Conservation (phyloP, 2,888 invertebrate genomes). For the Girardia tigrina region DNA sequence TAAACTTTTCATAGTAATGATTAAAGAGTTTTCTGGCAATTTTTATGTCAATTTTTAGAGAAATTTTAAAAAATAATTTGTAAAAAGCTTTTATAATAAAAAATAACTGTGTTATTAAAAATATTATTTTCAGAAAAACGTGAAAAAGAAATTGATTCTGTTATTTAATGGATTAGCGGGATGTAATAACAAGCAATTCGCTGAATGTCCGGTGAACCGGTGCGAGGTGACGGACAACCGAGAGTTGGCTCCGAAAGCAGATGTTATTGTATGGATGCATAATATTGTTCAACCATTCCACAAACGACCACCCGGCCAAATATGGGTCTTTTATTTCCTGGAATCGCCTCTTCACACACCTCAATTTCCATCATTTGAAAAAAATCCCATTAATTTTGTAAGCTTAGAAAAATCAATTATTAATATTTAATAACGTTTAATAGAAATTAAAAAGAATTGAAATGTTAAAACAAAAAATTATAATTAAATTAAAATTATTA, state of each 20-base stretch:
- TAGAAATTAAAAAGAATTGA: too few species aligned
- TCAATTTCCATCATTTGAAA: background rate
- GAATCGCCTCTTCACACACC: slow-evolving; percentile 84
- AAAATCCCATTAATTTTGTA: background rate
- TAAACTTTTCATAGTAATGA: too few species aligned
- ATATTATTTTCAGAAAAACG: background rate
- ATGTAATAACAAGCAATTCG: slow-evolving; percentile 58
- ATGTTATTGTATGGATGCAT: slow-evolving; percentile 64
- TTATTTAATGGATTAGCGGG: slow-evolving; percentile 40
- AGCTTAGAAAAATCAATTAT: too few species aligned
- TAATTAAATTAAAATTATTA: too few species aligned
- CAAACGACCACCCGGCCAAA: slow-evolving; percentile 48
- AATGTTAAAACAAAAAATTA: too few species aligned
- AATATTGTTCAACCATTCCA: slow-evolving; percentile 40
- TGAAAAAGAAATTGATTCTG: slow-evolving; percentile 41
- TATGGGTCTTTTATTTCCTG: slow-evolving; percentile 80
- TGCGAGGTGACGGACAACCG: slow-evolving; percentile 67
- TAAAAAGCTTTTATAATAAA: too few species aligned
- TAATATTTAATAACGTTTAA: too few species aligned
- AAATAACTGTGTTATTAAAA: too few species aligned
- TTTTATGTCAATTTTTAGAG: too few species aligned
- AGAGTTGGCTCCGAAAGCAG: slow-evolving; percentile 62
- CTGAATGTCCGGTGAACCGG: slow-evolving; percentile 71
- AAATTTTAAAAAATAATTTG: too few species aligned
- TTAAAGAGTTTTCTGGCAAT: too few species aligned